These are phyloP conservation scores for Andrena dorsata DNA, from an alignment of 2,888 invertebrate genomes.

Conservation along the genomic window DNA sequence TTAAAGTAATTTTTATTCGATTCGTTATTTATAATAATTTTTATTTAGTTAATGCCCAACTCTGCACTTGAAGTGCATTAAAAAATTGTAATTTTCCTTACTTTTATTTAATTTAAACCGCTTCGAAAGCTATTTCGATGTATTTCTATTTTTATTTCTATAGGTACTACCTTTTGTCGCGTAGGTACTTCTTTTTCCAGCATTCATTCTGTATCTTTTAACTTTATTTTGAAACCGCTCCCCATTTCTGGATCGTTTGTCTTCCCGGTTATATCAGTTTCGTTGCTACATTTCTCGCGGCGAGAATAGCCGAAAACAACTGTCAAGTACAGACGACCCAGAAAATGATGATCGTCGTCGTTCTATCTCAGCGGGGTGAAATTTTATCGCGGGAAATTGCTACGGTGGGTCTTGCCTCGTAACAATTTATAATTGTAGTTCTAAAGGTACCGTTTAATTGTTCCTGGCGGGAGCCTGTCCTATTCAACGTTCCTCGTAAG, in stretches of 20 bases:
- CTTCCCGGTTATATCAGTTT: slow-evolving; percentile 43
- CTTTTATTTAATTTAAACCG: too few relatives aligned
- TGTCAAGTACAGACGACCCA: slow-evolving; percentile 52
- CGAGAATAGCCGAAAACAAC: slow-evolving; percentile 52
- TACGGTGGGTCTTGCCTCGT: slow-evolving; percentile 13
- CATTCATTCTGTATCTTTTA: background rate
- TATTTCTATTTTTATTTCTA: background rate
- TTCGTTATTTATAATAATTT: too few relatives aligned
- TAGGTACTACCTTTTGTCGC: background rate
- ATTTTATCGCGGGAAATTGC: slow-evolving; percentile 37
- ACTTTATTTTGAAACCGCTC: slow-evolving; percentile 6
- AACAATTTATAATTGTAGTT: slow-evolving; percentile 38
- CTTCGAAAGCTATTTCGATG: too few relatives aligned
- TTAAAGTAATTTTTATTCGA: too few relatives aligned
- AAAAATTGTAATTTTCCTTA: too few relatives aligned
- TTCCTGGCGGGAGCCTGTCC: background rate
- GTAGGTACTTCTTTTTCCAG: too few relatives aligned
- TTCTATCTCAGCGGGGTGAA: slow-evolving; percentile 15
- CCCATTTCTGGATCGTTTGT: slow-evolving; percentile 22
- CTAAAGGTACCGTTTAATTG: slow-evolving; percentile 17
- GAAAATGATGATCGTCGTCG: slow-evolving; percentile 54
- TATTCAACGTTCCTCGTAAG: background rate
- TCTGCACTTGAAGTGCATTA: too few relatives aligned
- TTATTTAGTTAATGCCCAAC: too few relatives aligned
- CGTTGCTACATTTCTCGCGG: slow-evolving; percentile 44